phyloP scores from a whole-genome alignment of 2,113 vertebrate species.

The Pelvicachromis taeniatus region DNA sequence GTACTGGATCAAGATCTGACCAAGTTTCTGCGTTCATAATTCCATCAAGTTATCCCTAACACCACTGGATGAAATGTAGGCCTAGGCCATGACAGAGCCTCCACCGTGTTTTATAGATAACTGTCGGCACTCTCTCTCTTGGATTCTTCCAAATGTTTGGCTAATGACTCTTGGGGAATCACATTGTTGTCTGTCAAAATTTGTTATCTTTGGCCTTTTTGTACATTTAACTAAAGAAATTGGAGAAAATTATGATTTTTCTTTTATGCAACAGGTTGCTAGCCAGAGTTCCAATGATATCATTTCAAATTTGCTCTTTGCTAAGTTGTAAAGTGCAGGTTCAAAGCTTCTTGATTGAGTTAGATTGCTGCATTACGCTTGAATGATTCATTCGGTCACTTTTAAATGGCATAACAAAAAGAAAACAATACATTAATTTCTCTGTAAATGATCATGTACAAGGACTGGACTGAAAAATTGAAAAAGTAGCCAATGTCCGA shows the following conservation, averaged over 20 bases:
- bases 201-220: neutral
- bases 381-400: too few relatives aligned
- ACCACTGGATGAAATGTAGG: neutral
- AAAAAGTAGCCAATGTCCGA: too few relatives aligned
- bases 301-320: neutral
- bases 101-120: neutral
- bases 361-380: neutral
- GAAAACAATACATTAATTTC: too few relatives aligned
- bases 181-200: neutral
- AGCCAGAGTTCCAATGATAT: neutral
- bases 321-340: neutral
- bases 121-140: neutral
- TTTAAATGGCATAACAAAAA: too few relatives aligned
- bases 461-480: too few relatives aligned
- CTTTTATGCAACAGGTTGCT: neutral
- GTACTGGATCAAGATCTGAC: neutral
- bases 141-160: neutral
- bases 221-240: neutral
- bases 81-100: neutral
- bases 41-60: neutral
- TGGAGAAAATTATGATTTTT: neutral
- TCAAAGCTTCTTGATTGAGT: neutral
- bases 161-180: neutral
- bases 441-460: too few relatives aligned
- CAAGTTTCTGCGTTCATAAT: neutral